Percentiles rank a stretch among this genome's conserved stretches.
These are phyloP conservation scores for Pilophorus perplexus DNA, from an alignment of 2,888 invertebrate genomes.

Conservation along the genomic window DNA sequence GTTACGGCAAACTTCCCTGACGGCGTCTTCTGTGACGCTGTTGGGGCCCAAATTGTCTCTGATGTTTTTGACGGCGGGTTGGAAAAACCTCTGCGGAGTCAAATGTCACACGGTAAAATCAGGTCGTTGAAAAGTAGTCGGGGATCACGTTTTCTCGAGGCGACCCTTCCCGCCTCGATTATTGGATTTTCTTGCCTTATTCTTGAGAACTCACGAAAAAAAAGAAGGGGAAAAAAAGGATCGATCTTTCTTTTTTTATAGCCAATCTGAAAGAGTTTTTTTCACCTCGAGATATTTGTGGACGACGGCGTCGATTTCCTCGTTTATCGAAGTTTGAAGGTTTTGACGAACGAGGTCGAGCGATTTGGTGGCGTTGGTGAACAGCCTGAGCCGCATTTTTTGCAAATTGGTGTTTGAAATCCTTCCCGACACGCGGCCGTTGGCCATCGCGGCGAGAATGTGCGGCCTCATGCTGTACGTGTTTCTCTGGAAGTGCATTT, in stretches of 20 bases:
- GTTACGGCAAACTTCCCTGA: slow-evolving; percentile 65
- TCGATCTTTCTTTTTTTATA: too few species aligned
- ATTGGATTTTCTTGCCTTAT: too few species aligned
- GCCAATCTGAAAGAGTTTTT: slow-evolving; percentile 18
- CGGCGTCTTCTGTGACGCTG: slow-evolving; percentile 71
- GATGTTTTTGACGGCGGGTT: slow-evolving; percentile 75
- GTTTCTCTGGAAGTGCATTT: slow-evolving; percentile 54
- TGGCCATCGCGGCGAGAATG: slow-evolving; percentile 68
- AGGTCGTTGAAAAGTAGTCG: too few species aligned
- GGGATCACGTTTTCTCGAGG: too few species aligned
- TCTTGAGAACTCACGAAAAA: too few species aligned
- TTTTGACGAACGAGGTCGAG: slow-evolving; percentile 72
- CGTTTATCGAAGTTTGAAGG: slow-evolving; percentile 72
- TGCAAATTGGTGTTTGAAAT: slow-evolving; percentile 52
- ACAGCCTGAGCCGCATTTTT: slow-evolving; percentile 54
- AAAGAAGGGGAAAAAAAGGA: too few species aligned
- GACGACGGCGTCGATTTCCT: slow-evolving; percentile 73
- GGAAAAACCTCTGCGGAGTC: slow-evolving; percentile 77
- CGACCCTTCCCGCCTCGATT: too few species aligned
- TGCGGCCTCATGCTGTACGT: slow-evolving; percentile 68
- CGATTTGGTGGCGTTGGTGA: slow-evolving; percentile 68
- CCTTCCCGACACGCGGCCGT: slow-evolving; percentile 51
- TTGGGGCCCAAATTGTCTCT: slow-evolving; percentile 70
- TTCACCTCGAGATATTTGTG: slow-evolving; percentile 72
- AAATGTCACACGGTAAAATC: too few species aligned